Evolutionary conservation across 2,888 invertebrate genomes (phyloP), one percentile per base, ranked within the genome.

Genomic region (Eristalinus sepulchralis): DNA sequence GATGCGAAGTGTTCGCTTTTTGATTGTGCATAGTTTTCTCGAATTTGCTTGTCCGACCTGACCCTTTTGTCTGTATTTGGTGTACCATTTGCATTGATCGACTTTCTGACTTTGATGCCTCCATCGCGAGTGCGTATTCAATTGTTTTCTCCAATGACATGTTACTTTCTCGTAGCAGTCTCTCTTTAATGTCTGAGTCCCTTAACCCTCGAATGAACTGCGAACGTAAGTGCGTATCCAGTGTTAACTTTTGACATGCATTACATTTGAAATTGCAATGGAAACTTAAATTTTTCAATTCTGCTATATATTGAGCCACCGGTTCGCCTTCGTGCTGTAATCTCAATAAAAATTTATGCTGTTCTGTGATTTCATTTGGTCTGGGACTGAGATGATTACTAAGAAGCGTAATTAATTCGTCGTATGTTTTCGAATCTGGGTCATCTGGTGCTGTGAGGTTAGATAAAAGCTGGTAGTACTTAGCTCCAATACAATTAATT

Each of bases 371-470:
- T 20, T 70, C 70, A 8, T 39, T 34, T 6, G 70, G 70, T 24
- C 2, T 68, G n/a, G 34, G 55, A 34, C 55, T 68, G 8, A 36
- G 57, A 27, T 71, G 60, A 60, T 60, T 31, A 6, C 60, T 71
- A 47, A 62, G 59, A 24, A 22, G 9, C 8, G 20, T 10, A 27
- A 60, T 67, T n/a, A 76, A 27, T 20, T 60, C 66, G 2, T 76
- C 60, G 33, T 76, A 76, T 33, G 47, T 60, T n/a, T 76, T 60
- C 0, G 13, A 0, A 11, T 60, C 60, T 1, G 76, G 67, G 59
- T 67, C 67, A 3, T 76, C 67, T 66, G 75, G 66, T 0, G 66
- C 66, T 66, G 75, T 75, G 22, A 66, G 60, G 17, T 76, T 66
- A 11, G 53, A 63, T 17, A 73, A 9, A 33, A 73, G 53, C 22